Conservation (phyloP, 2,113 vertebrate genomes). For the Beaufortia kweichowensis region DNA sequence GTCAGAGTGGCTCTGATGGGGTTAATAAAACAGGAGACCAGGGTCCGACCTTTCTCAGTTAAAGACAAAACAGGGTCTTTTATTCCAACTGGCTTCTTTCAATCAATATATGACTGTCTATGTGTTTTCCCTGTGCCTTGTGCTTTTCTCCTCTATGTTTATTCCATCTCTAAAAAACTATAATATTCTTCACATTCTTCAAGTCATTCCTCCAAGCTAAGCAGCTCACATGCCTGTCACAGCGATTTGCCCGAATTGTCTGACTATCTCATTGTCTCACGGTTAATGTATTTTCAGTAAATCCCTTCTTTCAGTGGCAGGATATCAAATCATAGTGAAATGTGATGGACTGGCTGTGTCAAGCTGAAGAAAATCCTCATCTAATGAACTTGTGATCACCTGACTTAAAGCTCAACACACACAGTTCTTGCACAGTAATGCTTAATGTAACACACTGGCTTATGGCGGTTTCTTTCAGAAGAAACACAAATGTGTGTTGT, state of each 20-base stretch:
- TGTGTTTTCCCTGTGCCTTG: conserved; percentile 64
- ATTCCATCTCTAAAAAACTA: neutral
- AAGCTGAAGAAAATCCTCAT: conserved; percentile 64
- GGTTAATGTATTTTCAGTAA: conserved; percentile 52
- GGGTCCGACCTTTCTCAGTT: neutral
- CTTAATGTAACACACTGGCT: conserved; percentile 27
- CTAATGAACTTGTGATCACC: conserved; percentile 65
- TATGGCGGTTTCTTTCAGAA: conserved; percentile 20
- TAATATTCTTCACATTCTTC: neutral
- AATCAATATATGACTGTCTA: conserved; percentile 61
- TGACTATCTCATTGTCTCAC: conserved; percentile 25
- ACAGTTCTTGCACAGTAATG: conserved; percentile 9
- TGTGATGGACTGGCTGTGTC: conserved; percentile 57
- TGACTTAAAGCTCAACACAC: conserved; percentile 26
- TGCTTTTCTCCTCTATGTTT: conserved; percentile 37
- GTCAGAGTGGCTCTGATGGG: conserved; percentile 60
- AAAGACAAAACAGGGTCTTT: neutral
- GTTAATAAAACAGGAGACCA: conserved; percentile 55
- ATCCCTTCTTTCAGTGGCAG: conserved; percentile 55
- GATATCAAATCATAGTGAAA: conserved; percentile 66
- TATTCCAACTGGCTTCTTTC: conserved; percentile 5
- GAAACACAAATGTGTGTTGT: conserved; percentile 14
- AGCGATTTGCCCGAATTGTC: conserved; percentile 7
- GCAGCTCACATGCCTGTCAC: neutral
- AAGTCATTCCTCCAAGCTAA: neutral